Evolutionary conservation across 2,797 vertebrate genomes (phyloP), one percentile per base, ranked within the genome.

Genomic region (Leptatherina wallacei): DNA sequence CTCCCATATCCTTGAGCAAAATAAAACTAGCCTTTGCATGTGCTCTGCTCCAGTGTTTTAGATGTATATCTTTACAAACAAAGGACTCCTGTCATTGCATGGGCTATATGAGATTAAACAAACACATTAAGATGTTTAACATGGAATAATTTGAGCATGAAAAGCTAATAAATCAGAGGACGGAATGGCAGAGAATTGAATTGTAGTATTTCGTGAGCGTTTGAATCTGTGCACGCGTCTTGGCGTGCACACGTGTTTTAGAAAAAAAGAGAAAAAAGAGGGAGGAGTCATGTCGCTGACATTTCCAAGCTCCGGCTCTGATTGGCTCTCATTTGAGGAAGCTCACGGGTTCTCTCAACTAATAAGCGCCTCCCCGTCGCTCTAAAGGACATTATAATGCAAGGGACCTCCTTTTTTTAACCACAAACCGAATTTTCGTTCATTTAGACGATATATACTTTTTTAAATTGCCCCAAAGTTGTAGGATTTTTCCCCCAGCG

Each of bases 351-450:
- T 97, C 97, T 96, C 94, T 96, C 95, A 96, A 95, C 95, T 97
- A 96, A 97, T 97, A 98, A 96, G 97, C 97, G 96, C 97, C 97
- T 97, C 97, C 97, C 97, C 95, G 88, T 96, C 95, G 95, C 95
- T 96, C 95, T 97, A 97, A 97, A 97, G 96, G 96, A 96, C 96
- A 97, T 98, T 98, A 98, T 98, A 99, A 98, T 98, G 96, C 96
- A 96, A 95, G 96, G 95, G 95, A 96, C 95, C 95, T 95, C 95
- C 96, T 96, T 98, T 92, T 98, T 97, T 97, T 47, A 98, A 97
- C 95, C 96, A 97, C 96, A 97, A 97, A 95, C 95, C 94, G 96
- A 96, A 97, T 97, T 97, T 98, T 96, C 95, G 95, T 95, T 98
- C 96, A 98, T 98, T 98, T 97, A 97, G 95, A 95, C 93, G 90